These are phyloP conservation scores for Mactromeris polynyma DNA, from an alignment of 2,888 invertebrate species.

Conservation along the genomic window DNA sequence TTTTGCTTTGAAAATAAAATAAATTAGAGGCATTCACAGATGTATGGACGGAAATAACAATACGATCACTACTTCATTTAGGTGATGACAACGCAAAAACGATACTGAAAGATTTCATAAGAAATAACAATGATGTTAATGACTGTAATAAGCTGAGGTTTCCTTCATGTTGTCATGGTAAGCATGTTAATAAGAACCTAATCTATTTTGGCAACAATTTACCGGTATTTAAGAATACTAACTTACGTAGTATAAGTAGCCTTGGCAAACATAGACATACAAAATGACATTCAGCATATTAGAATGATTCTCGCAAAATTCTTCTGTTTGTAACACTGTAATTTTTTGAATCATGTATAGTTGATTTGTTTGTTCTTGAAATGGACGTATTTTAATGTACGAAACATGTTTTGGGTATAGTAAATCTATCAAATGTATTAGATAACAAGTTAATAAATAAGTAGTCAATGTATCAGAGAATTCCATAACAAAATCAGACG, in stretches of 20 bases:
- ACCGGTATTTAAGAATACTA: neutral
- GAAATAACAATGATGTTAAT: neutral
- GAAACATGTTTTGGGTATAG: neutral
- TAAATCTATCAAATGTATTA: no score
- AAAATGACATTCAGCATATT: neutral
- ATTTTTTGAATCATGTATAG: neutral
- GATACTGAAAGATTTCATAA: neutral
- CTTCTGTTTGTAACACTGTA: neutral
- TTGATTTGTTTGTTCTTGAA: neutral
- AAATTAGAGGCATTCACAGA: no score
- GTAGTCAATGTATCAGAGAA: no score
- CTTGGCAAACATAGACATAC: neutral
- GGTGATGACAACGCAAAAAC: neutral
- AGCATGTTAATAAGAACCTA: neutral
- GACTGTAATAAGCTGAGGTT: neutral
- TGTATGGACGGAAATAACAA: neutral
- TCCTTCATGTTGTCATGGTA: neutral
- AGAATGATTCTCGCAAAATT: neutral
- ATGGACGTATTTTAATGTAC: neutral
- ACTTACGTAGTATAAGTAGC: neutral
- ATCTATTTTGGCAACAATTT: slow-evolving; percentile 12
- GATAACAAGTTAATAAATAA: no score
- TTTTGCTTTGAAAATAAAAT: no score
- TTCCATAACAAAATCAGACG: no score
- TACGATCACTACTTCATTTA: neutral